A percentile compares a stretch with the other conserved stretches of the same genome.
Evolutionary conservation across 2,797 vertebrate species (phyloP).

Genomic region (Nannoperca obscura): DNA sequence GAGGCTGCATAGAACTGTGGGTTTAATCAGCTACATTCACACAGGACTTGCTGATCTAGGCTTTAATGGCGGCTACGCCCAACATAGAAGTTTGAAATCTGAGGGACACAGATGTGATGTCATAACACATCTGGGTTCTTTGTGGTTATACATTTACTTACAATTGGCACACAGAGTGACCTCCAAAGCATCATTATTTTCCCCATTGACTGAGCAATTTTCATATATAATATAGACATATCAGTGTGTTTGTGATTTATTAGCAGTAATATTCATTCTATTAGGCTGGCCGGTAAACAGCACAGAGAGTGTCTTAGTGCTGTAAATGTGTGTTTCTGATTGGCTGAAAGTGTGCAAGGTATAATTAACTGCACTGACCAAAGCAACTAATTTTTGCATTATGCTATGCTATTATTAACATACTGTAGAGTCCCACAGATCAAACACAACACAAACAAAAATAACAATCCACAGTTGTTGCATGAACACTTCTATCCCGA

Average conservation of each 20-base stretch:
- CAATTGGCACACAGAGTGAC: too few species aligned
- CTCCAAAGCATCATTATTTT: too few species aligned
- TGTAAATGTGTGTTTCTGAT: too few species aligned
- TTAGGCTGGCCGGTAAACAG: background rate
- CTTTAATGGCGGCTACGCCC: background rate
- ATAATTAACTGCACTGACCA: background rate
- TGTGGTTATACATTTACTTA: too few species aligned
- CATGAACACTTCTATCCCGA: too few species aligned
- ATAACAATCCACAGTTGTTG: too few species aligned
- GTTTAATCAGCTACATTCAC: slow-evolving; percentile 7
- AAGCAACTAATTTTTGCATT: background rate
- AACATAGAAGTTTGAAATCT: background rate
- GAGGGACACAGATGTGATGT: too few species aligned
- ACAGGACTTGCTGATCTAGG: background rate
- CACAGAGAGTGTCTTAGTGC: too few species aligned
- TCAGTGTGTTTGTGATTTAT: background rate
- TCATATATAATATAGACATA: background rate
- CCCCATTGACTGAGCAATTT: too few species aligned
- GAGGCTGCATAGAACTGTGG: background rate
- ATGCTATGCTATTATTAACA: background rate
- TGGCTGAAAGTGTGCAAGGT: background rate
- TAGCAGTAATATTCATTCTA: background rate
- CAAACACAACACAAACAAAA: background rate
- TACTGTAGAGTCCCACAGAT: background rate
- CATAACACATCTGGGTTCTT: too few species aligned